Conservation (phyloP, 2,888 invertebrate species). For the Dolichopus griseipennis region DNA sequence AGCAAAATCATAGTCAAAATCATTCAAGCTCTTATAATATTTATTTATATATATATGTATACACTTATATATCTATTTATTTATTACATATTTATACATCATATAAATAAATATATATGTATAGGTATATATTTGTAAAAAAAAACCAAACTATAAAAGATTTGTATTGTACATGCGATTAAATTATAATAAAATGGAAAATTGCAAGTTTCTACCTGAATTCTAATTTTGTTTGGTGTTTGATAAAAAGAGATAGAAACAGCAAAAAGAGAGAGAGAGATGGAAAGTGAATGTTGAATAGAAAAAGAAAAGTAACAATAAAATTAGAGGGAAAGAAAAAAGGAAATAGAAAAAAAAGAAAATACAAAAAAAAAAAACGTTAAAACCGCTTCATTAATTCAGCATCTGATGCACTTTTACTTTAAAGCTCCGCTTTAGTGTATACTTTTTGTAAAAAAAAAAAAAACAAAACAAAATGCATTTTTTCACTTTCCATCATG, state of each 20-base stretch:
- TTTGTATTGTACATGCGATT: not conserved
- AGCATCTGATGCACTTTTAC: constrained; percentile 14
- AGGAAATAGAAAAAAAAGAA: not conserved
- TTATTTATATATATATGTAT: not conserved
- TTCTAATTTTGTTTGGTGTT: not conserved
- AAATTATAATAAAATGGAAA: not conserved
- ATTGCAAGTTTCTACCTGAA: constrained; percentile 2
- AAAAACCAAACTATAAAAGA: no score
- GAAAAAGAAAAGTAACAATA: no score
- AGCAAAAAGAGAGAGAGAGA: no score
- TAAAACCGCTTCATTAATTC: constrained; percentile 14
- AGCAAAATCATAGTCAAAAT: constrained; percentile 6
- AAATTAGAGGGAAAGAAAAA: no score
- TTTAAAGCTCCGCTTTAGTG: not conserved
- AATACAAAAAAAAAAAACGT: constrained; percentile 11
- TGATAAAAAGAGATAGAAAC: not conserved
- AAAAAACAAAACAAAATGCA: no score
- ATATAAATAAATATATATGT: not conserved
- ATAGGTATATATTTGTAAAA: no score
- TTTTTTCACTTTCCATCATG: constrained; percentile 1
- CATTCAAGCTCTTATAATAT: not conserved
- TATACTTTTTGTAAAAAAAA: not conserved
- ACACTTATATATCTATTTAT: not conserved
- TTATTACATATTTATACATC: not conserved
- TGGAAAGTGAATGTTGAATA: no score